Conservation (phyloP, 2,113 vertebrate genomes). For the Sporophila hypoxantha region DNA sequence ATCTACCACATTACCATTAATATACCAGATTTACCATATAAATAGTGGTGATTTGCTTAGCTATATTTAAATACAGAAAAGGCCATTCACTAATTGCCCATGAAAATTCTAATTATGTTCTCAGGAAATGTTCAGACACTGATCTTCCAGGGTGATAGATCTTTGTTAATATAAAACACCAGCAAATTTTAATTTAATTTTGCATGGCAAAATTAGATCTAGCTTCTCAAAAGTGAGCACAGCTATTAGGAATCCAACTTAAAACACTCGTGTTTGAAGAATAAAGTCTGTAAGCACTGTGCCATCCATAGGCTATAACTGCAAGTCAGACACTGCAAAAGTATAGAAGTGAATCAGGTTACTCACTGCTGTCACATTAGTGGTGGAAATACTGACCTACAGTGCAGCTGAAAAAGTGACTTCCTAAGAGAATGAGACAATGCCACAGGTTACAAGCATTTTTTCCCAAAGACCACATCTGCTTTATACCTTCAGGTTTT, state of each 20-base stretch:
- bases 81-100: background rate
- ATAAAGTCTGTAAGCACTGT: background rate
- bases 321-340: background rate
- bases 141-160: background rate
- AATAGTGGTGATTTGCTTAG: conserved; percentile 4
- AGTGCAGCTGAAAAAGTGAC: background rate
- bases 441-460: background rate
- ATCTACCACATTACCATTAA: background rate
- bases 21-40: background rate
- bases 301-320: background rate
- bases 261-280: background rate
- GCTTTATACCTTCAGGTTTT: background rate
- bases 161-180: background rate
- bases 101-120: conserved; percentile 27
- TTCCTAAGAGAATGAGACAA: background rate
- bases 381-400: background rate
- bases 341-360: background rate
- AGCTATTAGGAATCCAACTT: background rate
- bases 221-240: background rate
- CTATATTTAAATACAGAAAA: background rate
- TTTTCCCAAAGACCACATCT: background rate
- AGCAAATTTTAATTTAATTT: conserved; percentile 9
- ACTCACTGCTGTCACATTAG: background rate
- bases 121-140: background rate
- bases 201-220: background rate